These are phyloP conservation scores for Chrysaora quinquecirrha DNA, from an alignment of 30 jellyfish, hydroid and myxozoan species.

Conservation along the genomic window DNA sequence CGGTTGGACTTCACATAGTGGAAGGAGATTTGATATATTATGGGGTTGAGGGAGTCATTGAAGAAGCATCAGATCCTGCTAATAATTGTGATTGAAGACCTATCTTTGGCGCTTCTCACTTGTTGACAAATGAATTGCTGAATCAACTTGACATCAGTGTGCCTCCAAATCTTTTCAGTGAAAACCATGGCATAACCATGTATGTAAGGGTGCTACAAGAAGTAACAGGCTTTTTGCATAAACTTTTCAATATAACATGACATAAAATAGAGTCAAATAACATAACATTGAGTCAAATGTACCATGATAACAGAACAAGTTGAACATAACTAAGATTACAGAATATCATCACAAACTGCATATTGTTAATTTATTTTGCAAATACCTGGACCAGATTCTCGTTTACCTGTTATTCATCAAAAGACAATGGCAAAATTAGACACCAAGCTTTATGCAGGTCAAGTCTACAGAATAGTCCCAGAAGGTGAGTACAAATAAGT, in stretches of 20 bases:
- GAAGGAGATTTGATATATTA: slow-evolving; percentile 22
- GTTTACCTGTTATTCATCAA: no score
- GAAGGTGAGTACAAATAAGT: slow-evolving; percentile 5
- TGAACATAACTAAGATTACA: no score
- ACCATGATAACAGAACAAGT: no score
- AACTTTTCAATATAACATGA: no score
- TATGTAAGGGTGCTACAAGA: slow-evolving; percentile 16
- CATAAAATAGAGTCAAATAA: no score
- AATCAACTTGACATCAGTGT: slow-evolving; percentile 14
- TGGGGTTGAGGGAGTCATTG: slow-evolving; percentile 41
- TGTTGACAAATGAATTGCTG: slow-evolving; percentile 29
- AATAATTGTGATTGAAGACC: slow-evolving; percentile 31
- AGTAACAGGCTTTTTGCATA: slow-evolving; percentile 20
- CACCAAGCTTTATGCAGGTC: slow-evolving; percentile 6
- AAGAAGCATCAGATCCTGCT: slow-evolving; percentile 10
- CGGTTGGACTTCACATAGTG: slow-evolving; percentile 42
- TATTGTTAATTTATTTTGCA: no score
- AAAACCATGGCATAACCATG: slow-evolving; percentile 26
- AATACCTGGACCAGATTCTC: no score
- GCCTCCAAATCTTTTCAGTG: slow-evolving; percentile 24
- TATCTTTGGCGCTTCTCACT: slow-evolving; percentile 46
- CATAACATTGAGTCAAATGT: no score
- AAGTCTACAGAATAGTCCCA: not conserved
- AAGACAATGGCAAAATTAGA: slow-evolving; percentile 14
- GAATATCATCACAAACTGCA: no score